Evolutionary conservation across 64 coral and sea anemone genomes (phyloP).

Genomic region (Dendrophyllia cribrosa): DNA sequence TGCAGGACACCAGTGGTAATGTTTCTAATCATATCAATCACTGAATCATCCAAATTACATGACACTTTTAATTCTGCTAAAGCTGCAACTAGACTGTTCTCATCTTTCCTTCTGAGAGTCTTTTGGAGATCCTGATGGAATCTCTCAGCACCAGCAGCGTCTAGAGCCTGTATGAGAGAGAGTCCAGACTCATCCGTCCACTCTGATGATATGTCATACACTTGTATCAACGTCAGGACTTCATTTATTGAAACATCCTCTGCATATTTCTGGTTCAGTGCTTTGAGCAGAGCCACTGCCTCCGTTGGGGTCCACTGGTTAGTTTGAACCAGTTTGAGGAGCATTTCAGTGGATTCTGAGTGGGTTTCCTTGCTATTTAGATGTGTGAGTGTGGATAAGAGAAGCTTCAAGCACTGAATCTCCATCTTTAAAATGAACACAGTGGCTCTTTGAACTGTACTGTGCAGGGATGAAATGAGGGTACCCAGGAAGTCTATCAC

Average conservation of each 20-base stretch:
- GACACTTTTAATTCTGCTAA: background rate
- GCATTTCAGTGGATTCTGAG: background rate
- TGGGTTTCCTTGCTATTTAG: background rate
- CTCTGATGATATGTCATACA: conserved; percentile 8
- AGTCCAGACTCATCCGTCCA: background rate
- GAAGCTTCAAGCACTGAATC: background rate
- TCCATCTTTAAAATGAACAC: conserved; percentile 19
- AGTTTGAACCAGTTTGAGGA: background rate
- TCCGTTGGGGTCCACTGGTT: conserved; percentile 10
- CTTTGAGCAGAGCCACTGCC: conserved; percentile 4
- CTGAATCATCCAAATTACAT: background rate
- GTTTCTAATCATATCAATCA: background rate
- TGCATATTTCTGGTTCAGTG: background rate
- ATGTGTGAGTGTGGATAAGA: background rate
- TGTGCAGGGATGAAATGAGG: background rate
- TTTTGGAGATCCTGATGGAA: background rate
- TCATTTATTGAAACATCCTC: background rate
- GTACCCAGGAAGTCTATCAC: background rate
- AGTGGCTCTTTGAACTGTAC: background rate
- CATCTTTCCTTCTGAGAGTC: background rate
- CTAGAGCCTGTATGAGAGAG: background rate
- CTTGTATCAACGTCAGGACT: background rate
- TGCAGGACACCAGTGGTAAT: background rate
- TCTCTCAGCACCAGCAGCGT: background rate
- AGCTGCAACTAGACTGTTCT: background rate